A percentile compares a stretch with the other conserved stretches of the same genome.
Evolutionary conservation across 2,113 vertebrate species (phyloP).

Genomic region (Rattus rattus): DNA sequence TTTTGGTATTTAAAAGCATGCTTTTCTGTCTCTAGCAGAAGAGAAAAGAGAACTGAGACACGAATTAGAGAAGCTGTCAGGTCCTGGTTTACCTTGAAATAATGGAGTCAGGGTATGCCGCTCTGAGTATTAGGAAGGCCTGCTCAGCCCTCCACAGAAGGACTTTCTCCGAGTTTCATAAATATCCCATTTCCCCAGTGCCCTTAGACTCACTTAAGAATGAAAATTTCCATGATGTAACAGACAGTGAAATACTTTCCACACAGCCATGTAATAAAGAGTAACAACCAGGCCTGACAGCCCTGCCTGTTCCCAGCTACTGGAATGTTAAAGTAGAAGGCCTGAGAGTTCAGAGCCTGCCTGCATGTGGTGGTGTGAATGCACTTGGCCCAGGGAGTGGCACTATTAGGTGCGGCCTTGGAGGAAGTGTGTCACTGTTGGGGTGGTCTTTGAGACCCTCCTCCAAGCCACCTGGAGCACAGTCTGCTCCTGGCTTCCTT

Average conservation of each 20-base stretch:
- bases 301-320: not conserved
- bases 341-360: not conserved
- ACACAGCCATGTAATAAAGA: constrained; percentile 8
- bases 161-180: not conserved
- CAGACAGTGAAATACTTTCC: not conserved
- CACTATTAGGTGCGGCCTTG: too few relatives aligned
- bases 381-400: too few relatives aligned
- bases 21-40: not conserved
- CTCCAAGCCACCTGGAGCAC: too few relatives aligned
- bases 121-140: not conserved
- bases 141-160: not conserved
- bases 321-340: not conserved
- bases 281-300: not conserved
- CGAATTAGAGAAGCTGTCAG: not conserved
- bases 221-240: not conserved
- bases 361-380: too few relatives aligned
- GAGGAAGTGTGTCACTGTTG: too few relatives aligned
- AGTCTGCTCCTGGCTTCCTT: too few relatives aligned
- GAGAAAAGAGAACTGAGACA: not conserved
- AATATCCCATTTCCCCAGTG: not conserved
- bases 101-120: not conserved
- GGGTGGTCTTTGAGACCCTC: too few relatives aligned
- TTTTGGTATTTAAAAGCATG: not conserved
- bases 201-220: not conserved
- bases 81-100: not conserved